These are phyloP conservation scores for Brienomyrus longianalis DNA, from an alignment of 2,113 vertebrate species.

Conservation along the genomic window DNA sequence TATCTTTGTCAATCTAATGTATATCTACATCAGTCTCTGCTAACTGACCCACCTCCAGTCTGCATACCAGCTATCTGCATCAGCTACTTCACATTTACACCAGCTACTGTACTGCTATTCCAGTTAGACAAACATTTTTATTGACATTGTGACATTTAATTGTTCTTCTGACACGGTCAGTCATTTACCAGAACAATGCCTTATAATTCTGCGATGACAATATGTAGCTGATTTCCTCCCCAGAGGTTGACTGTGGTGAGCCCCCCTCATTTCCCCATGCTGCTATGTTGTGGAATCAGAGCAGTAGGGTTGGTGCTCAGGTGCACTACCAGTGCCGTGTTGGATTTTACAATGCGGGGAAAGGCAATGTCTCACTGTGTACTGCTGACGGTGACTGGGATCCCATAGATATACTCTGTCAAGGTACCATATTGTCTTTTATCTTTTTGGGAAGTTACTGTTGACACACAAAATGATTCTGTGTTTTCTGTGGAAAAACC, in stretches of 20 bases:
- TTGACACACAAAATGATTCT: not conserved
- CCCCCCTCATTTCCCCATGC: constrained; percentile 47
- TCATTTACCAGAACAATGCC: not conserved
- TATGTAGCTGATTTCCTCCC: constrained; percentile 11
- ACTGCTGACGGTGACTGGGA: constrained; percentile 45
- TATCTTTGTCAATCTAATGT: not conserved
- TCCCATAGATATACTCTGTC: constrained; percentile 43
- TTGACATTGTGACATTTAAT: too few relatives aligned
- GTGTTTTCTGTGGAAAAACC: not conserved
- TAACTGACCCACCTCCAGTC: not conserved
- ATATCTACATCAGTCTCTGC: not conserved
- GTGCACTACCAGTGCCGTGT: constrained; percentile 50
- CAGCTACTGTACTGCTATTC: not conserved
- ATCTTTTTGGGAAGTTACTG: not conserved
- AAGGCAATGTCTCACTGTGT: constrained; percentile 52
- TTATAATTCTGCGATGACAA: not conserved
- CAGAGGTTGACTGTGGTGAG: constrained; percentile 61
- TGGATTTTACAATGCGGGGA: constrained; percentile 49
- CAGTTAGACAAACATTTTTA: too few relatives aligned
- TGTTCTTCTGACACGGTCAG: too few relatives aligned
- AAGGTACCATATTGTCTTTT: constrained; percentile 42
- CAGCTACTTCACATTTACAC: not conserved
- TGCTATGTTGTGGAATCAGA: constrained; percentile 48
- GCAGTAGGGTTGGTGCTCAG: constrained; percentile 41
- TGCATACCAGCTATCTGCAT: not conserved